These are phyloP conservation scores for Pemphigus obesinymphae DNA, from an alignment of 1,140 invertebrate species.

Conservation along the genomic window DNA sequence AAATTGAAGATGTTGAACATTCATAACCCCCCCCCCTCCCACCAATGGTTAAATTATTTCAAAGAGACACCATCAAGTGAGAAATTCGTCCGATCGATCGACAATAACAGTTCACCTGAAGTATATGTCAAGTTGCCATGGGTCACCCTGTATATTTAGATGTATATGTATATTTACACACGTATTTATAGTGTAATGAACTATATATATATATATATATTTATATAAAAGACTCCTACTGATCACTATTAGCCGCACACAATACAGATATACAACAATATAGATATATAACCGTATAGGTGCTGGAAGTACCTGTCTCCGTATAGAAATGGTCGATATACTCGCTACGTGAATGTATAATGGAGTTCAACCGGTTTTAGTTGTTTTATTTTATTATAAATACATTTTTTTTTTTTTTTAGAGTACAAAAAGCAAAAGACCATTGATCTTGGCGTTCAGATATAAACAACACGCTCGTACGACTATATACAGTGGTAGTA, in stretches of 20 bases:
- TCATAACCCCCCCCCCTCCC: too few species aligned
- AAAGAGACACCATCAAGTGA: too few species aligned
- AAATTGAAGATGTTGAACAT: too few species aligned
- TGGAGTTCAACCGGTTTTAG: slow-evolving; percentile 31
- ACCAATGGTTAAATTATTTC: too few species aligned
- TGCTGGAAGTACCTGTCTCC: too few species aligned
- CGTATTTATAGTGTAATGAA: too few species aligned
- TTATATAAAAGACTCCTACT: background rate
- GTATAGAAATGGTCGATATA: background rate
- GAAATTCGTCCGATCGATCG: too few species aligned
- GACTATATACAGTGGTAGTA: background rate
- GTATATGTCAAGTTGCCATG: too few species aligned
- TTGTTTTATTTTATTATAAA: background rate
- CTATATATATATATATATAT: too few species aligned
- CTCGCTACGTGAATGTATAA: background rate
- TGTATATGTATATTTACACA: too few species aligned
- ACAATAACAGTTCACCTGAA: too few species aligned
- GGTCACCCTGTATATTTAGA: too few species aligned
- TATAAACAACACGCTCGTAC: background rate
- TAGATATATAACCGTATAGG: background rate
- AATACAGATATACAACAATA: background rate
- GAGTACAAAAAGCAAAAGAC: background rate
- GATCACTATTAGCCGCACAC: background rate
- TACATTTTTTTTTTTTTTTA: background rate
- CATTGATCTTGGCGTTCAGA: background rate